phyloP scores from a whole-genome alignment of 2,888 invertebrate genomes.

The Lypha dubia region DNA sequence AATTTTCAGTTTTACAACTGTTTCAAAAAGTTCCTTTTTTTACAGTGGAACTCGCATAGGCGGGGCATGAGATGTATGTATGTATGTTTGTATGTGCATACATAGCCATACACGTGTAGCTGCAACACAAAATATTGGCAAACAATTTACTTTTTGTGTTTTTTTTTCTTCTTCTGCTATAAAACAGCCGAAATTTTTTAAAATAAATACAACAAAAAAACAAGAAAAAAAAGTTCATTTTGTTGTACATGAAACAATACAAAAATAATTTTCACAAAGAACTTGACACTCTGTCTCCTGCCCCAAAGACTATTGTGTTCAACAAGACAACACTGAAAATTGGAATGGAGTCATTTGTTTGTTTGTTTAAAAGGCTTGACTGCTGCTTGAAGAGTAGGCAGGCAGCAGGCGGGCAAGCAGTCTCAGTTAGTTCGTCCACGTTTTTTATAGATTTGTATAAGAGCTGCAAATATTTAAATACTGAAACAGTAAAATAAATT shows the following conservation, averaged over 20 bases:
- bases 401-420: not conserved
- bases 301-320: conserved; percentile 24
- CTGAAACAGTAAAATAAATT: conserved; percentile 36
- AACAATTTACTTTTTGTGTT: conserved; percentile 61
- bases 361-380: conserved; percentile 46
- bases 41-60: not conserved
- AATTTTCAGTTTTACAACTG: conserved; percentile 72
- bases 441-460: conserved; percentile 49
- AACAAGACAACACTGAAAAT: conserved; percentile 31
- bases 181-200: conserved; percentile 45
- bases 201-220: conserved; percentile 44
- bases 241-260: conserved; percentile 65
- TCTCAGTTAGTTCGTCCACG: conserved; percentile 23
- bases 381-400: conserved; percentile 22
- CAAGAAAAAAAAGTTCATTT: conserved; percentile 11
- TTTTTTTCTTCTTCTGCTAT: not conserved
- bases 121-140: conserved; percentile 66
- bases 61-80: conserved; percentile 20
- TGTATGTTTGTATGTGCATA: not conserved
- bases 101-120: not conserved
- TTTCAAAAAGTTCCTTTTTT: conserved; percentile 63
- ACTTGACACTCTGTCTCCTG: conserved; percentile 62
- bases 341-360: conserved; percentile 66
- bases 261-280: conserved; percentile 71
- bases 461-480: conserved; percentile 56